phyloP scores from a whole-genome alignment of 92 coral and sea anemone genomes.

The Hydrozoanthus gracilis region DNA sequence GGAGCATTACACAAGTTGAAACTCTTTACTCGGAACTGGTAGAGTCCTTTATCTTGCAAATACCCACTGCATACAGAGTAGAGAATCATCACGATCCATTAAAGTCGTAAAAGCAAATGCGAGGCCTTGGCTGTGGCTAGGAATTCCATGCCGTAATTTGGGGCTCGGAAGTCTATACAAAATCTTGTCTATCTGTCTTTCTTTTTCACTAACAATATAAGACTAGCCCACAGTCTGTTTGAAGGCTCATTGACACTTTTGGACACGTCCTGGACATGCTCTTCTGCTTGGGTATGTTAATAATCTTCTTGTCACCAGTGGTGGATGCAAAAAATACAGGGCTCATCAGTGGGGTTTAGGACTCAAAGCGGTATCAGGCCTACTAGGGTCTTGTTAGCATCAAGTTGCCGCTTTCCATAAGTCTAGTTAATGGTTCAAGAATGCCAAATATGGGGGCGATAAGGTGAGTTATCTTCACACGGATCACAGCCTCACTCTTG shows the following conservation, averaged over 20 bases:
- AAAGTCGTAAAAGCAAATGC: constrained; percentile 47
- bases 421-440: constrained; percentile 53
- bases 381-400: constrained; percentile 51
- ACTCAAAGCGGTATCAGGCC: constrained; percentile 49
- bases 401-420: constrained; percentile 33
- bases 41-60: constrained; percentile 46
- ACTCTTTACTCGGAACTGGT: constrained; percentile 17
- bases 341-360: constrained; percentile 60
- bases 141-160: constrained; percentile 40
- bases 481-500: constrained; percentile 57
- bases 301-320: neutral
- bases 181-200: constrained; percentile 40
- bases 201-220: constrained; percentile 39
- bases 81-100: constrained; percentile 50
- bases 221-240: constrained; percentile 40
- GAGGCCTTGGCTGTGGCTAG: constrained; percentile 39
- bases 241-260: constrained; percentile 34
- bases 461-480: constrained; percentile 37
- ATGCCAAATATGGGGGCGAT: constrained; percentile 34
- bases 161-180: constrained; percentile 46
- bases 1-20: constrained; percentile 43
- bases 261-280: constrained; percentile 50
- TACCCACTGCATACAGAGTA: constrained; percentile 37
- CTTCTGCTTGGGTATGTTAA: constrained; percentile 52
- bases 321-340: constrained; percentile 40